phyloP scores from a whole-genome alignment of 2,888 invertebrate genomes.

The Agonum fuliginosum region DNA sequence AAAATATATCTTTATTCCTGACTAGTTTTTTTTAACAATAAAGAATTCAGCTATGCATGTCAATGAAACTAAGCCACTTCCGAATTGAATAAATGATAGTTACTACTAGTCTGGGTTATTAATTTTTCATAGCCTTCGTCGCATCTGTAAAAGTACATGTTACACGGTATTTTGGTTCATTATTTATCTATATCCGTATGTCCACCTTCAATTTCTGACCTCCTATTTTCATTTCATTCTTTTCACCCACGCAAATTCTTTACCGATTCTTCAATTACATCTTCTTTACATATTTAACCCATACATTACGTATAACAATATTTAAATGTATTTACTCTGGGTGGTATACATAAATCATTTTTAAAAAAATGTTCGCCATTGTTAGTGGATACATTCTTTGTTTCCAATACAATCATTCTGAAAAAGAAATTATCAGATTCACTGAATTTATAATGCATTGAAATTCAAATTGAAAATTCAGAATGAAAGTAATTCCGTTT shows the following conservation, averaged over 20 bases:
- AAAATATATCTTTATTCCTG: too few species aligned
- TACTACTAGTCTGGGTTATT: too few species aligned
- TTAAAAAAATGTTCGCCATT: conserved; percentile 6
- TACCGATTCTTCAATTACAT: conserved; percentile 17
- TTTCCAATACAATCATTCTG: background rate
- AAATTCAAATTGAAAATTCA: background rate
- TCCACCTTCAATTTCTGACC: conserved; percentile 21
- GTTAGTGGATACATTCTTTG: background rate
- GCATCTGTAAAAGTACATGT: too few species aligned
- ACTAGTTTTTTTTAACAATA: too few species aligned
- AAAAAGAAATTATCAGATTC: conserved; percentile 3
- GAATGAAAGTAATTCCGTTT: background rate
- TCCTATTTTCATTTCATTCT: conserved; percentile 1
- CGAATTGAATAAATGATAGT: too few species aligned
- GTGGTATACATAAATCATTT: conserved; percentile 33
- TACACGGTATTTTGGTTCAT: too few species aligned
- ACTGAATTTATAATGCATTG: conserved; percentile 1
- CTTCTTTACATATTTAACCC: conserved; percentile 34
- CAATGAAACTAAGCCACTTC: too few species aligned
- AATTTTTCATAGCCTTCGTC: too few species aligned
- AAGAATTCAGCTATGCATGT: too few species aligned
- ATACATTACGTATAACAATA: conserved; percentile 24
- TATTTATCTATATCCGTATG: background rate
- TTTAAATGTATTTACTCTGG: conserved; percentile 15
- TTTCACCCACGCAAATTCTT: conserved; percentile 19